Percentiles rank a stretch among this genome's conserved stretches.
These are phyloP conservation scores for Rhabdornis inornatus DNA, from an alignment of 2,113 vertebrate species.

Conservation along the genomic window DNA sequence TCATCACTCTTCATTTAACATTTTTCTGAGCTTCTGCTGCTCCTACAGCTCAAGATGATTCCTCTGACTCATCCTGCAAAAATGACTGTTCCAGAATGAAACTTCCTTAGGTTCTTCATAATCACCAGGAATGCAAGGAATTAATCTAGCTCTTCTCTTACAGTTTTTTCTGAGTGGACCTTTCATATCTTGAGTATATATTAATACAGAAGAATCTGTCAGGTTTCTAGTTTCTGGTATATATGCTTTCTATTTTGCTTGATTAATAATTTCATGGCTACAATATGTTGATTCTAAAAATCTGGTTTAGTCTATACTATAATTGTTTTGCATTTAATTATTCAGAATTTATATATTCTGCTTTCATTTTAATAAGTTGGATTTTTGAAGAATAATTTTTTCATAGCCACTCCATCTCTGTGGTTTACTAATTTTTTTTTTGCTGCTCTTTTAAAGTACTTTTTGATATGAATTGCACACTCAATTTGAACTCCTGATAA, in stretches of 20 bases:
- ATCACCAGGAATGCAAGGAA: not conserved
- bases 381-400: not conserved
- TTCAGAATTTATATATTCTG: not conserved
- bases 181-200: not conserved
- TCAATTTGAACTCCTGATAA: not conserved
- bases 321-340: not conserved
- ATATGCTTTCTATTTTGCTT: not conserved
- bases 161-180: not conserved
- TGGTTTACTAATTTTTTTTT: not conserved
- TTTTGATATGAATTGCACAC: not conserved
- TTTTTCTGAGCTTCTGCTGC: not conserved
- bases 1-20: not conserved
- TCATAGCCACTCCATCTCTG: not conserved
- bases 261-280: not conserved
- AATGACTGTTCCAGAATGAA: not conserved
- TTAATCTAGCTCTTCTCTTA: not conserved
- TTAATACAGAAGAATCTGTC: not conserved
- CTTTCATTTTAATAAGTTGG: not conserved
- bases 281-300: not conserved
- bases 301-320: not conserved
- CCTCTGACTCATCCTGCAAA: not conserved
- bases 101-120: not conserved
- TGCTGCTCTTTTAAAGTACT: not conserved
- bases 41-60: not conserved
- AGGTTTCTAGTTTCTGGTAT: not conserved